Conservation (phyloP, 1,140 invertebrate species). For the Diorhabda elongata region DNA sequence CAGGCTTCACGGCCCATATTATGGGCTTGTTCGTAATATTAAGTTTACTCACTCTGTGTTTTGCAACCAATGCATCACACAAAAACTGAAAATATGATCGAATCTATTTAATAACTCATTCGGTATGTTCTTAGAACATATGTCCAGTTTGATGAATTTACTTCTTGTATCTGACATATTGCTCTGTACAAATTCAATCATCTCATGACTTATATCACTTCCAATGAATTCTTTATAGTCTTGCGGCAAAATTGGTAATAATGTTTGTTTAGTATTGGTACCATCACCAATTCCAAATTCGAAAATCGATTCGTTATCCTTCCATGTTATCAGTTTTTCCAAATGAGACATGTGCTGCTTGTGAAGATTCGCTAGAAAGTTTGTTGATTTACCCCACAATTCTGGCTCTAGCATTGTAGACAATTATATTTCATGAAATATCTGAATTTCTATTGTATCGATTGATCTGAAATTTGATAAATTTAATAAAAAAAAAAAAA, state of each 20-base stretch:
- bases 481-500: too few relatives aligned
- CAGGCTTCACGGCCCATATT: too few relatives aligned
- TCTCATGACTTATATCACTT: neutral
- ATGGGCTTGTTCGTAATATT: too few relatives aligned
- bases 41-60: slow-evolving; percentile 1
- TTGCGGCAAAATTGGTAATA: neutral
- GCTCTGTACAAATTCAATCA: neutral
- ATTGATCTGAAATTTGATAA: too few relatives aligned
- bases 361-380: neutral
- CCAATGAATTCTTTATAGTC: slow-evolving; percentile 12
- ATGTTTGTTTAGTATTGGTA: neutral
- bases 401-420: slow-evolving; percentile 11
- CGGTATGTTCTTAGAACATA: neutral
- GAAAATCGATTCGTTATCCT: slow-evolving; percentile 7
- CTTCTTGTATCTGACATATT: neutral
- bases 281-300: slow-evolving; percentile 15
- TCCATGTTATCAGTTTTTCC: slow-evolving; percentile 7
- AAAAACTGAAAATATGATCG: slow-evolving; percentile 12
- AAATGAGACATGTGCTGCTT: neutral
- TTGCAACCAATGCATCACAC: slow-evolving; percentile 14
- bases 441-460: too few relatives aligned
- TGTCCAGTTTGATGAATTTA: slow-evolving; percentile 1
- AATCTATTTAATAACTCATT: slow-evolving; percentile 2
- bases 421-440: neutral
- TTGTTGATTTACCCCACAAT: slow-evolving; percentile 1